These are phyloP conservation scores for Chesias legatella DNA, from an alignment of 2,888 invertebrate genomes.

Conservation along the genomic window DNA sequence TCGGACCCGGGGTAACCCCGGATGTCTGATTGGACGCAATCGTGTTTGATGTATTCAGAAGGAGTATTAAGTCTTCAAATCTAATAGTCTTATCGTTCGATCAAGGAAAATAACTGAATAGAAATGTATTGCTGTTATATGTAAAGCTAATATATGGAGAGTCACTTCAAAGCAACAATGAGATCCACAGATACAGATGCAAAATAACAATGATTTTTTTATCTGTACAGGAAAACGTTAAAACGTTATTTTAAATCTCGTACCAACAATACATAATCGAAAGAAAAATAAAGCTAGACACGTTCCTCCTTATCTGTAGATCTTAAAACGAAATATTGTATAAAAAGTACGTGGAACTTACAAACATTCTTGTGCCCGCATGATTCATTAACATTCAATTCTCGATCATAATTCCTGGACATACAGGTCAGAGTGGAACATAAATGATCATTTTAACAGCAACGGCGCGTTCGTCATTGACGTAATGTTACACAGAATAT, in stretches of 20 bases:
- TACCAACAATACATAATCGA: constrained; percentile 57
- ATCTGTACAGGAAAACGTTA: constrained; percentile 62
- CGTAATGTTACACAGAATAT: constrained; percentile 62
- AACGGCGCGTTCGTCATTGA: constrained; percentile 50
- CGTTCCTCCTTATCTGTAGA: constrained; percentile 59
- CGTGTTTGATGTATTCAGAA: background rate
- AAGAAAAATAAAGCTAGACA: constrained; percentile 60
- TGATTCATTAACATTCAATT: constrained; percentile 34
- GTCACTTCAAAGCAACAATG: constrained; percentile 32
- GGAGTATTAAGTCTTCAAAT: background rate
- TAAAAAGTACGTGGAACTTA: constrained; percentile 58
- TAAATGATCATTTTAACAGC: constrained; percentile 34
- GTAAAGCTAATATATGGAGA: constrained; percentile 15
- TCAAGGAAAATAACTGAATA: constrained; percentile 32
- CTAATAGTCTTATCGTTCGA: constrained; percentile 22
- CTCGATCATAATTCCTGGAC: constrained; percentile 42
- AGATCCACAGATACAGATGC: constrained; percentile 39
- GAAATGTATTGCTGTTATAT: constrained; percentile 16
- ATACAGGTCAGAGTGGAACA: constrained; percentile 41
- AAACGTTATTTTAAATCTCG: constrained; percentile 53
- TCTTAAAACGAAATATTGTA: constrained; percentile 64
- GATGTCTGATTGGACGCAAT: constrained; percentile 3
- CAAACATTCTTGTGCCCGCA: constrained; percentile 30
- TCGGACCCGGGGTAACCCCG: constrained; percentile 27
- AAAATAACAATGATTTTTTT: constrained; percentile 48